A percentile compares a stretch with the other conserved stretches of the same genome.
phyloP scores from a whole-genome alignment of 2,888 invertebrate species.

The Acleris emargana region DNA sequence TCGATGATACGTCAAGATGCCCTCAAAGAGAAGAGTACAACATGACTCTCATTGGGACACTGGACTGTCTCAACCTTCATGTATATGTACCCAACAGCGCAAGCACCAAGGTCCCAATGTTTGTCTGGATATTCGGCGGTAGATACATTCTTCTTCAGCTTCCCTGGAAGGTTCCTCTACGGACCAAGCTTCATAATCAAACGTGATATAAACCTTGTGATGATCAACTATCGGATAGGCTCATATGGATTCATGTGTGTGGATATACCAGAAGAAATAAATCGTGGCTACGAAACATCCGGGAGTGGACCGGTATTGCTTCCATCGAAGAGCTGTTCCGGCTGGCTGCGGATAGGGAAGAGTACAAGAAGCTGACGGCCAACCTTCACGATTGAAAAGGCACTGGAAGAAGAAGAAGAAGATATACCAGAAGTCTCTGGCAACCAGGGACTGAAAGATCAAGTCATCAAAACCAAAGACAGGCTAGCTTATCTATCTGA shows the following conservation, averaged over 20 bases:
- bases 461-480: no score
- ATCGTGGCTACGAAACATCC: no score
- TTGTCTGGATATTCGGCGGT: conserved; percentile 61
- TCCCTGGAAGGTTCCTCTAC: conserved; percentile 42
- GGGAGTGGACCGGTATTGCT: no score
- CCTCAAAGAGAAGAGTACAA: conserved; percentile 21
- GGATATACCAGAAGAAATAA: conserved; percentile 50
- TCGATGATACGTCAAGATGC: conserved; percentile 30
- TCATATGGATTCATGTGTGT: conserved; percentile 67
- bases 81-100: conserved; percentile 55
- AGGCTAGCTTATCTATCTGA: no score
- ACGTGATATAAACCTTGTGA: conserved; percentile 59
- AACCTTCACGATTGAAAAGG: no score
- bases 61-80: conserved; percentile 58
- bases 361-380: no score
- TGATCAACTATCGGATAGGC: conserved; percentile 59
- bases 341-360: no score
- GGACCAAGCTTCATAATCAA: conserved; percentile 56
- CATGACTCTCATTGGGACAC: conserved; percentile 1
- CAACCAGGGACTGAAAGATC: no score
- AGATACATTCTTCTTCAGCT: conserved; percentile 50
- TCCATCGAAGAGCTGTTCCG: no score
- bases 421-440: no score
- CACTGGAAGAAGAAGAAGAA: no score
- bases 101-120: conserved; percentile 52